Percentiles rank a stretch among this genome's conserved stretches.
These are phyloP conservation scores for Anagrus nilaparvatae DNA, from an alignment of 1,140 invertebrate genomes.

Conservation along the genomic window DNA sequence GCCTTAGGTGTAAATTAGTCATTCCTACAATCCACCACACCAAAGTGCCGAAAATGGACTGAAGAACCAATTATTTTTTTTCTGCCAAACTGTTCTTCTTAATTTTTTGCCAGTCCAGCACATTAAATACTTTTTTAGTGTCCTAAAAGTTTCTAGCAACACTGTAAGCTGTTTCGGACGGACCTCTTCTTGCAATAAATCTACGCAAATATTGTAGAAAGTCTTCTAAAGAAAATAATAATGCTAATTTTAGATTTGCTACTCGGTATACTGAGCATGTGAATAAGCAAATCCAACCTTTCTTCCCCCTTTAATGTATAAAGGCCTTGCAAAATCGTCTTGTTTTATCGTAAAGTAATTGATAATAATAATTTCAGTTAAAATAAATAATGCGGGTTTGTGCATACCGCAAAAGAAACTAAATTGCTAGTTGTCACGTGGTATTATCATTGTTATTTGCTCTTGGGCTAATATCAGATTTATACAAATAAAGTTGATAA, in stretches of 20 bases:
- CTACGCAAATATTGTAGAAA: slow-evolving; percentile 15
- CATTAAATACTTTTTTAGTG: slow-evolving; percentile 13
- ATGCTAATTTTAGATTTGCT: slow-evolving; percentile 16
- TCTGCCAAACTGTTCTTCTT: slow-evolving; percentile 6
- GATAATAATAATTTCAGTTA: too few relatives aligned
- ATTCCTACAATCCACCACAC: slow-evolving; percentile 30
- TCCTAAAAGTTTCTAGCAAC: slow-evolving; percentile 29
- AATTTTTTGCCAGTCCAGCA: slow-evolving; percentile 17
- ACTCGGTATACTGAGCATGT: slow-evolving; percentile 17
- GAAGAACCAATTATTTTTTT: slow-evolving; percentile 29
- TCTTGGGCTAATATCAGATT: too few relatives aligned
- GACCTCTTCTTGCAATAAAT: slow-evolving; percentile 26
- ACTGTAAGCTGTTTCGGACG: slow-evolving; percentile 22
- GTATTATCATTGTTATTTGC: too few relatives aligned
- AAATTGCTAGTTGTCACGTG: too few relatives aligned
- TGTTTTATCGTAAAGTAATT: too few relatives aligned
- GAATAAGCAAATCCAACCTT: slow-evolving; percentile 18
- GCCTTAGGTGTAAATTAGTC: slow-evolving; percentile 23
- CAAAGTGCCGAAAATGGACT: slow-evolving; percentile 29
- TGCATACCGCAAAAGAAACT: too few relatives aligned
- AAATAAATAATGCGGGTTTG: too few relatives aligned
- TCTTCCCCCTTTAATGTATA: neutral
- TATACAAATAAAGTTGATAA: too few relatives aligned
- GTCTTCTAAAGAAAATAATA: slow-evolving; percentile 5
- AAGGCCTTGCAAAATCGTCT: neutral